Percentiles rank a stretch among this genome's conserved stretches.
Conservation (phyloP, 2,888 invertebrate species). For the Polylopha cassiicola region DNA sequence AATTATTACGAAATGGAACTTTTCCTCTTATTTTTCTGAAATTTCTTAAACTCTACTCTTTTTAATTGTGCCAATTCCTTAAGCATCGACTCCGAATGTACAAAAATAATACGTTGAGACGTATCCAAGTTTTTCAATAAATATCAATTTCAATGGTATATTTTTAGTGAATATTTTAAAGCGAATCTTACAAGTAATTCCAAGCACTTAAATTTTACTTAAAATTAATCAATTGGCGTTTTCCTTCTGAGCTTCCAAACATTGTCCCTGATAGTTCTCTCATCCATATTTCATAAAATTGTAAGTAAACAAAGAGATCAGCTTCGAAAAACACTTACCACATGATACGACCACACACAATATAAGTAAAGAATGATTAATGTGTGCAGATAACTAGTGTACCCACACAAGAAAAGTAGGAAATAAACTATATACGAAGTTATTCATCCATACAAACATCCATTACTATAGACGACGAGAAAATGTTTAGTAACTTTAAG, state of each 20-base stretch:
- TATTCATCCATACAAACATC: slow-evolving; percentile 59
- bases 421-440: slow-evolving; percentile 43
- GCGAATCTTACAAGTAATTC: slow-evolving; percentile 55
- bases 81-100: slow-evolving; percentile 66
- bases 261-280: slow-evolving; percentile 34
- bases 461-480: slow-evolving; percentile 41
- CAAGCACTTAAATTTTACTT: slow-evolving; percentile 66
- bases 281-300: slow-evolving; percentile 68
- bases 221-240: slow-evolving; percentile 66
- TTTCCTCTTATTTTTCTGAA: slow-evolving; percentile 49
- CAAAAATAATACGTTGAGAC: slow-evolving; percentile 70
- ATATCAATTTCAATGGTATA: slow-evolving; percentile 62
- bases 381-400: slow-evolving; percentile 45
- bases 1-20: slow-evolving; percentile 67
- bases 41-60: slow-evolving; percentile 48
- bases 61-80: slow-evolving; percentile 69
- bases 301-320: slow-evolving; percentile 72
- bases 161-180: slow-evolving; percentile 53
- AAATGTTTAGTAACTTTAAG: slow-evolving; percentile 37
- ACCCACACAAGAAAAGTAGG: slow-evolving; percentile 48
- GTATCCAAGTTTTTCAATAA: slow-evolving; percentile 55
- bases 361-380: slow-evolving; percentile 40
- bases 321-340: slow-evolving; percentile 47
- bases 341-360: slow-evolving; percentile 63
- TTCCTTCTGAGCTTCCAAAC: slow-evolving; percentile 61